These are phyloP conservation scores for Cyanoramphus novaezelandiae DNA, from an alignment of 2,113 vertebrate genomes.

Conservation along the genomic window DNA sequence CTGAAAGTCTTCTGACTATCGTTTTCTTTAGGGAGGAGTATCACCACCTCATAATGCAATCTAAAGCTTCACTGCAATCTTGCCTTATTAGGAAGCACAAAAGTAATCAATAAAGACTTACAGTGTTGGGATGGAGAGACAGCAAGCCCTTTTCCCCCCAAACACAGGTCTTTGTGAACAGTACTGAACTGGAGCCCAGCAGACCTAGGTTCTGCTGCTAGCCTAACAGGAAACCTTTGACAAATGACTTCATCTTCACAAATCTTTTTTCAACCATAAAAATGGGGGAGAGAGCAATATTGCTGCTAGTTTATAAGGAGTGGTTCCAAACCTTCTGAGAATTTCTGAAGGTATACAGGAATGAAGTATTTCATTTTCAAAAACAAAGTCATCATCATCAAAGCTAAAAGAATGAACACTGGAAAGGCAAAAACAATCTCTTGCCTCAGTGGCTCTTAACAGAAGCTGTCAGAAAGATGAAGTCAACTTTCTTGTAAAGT, in stretches of 20 bases:
- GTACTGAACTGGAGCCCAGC: background rate
- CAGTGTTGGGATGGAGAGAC: background rate
- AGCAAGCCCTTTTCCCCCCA: background rate
- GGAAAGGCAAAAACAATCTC: background rate
- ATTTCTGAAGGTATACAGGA: background rate
- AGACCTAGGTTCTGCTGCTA: background rate
- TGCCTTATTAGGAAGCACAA: background rate
- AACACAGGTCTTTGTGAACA: background rate
- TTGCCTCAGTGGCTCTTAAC: conserved; percentile 1
- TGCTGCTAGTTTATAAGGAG: background rate
- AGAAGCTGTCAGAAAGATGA: conserved; percentile 13
- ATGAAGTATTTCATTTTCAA: background rate
- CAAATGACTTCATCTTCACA: background rate
- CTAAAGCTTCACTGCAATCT: background rate
- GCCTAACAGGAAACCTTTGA: background rate
- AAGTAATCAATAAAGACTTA: background rate
- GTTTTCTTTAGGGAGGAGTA: background rate
- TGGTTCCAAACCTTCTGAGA: background rate
- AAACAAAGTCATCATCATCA: background rate
- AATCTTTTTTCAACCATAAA: background rate
- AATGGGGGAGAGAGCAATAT: background rate
- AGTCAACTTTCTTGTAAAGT: background rate
- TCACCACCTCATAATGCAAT: background rate
- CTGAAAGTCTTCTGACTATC: background rate
- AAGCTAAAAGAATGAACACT: background rate